Base-by-base conservation (phyloP, 1,140 invertebrate genomes). In the Brachionus rubens region DNA sequence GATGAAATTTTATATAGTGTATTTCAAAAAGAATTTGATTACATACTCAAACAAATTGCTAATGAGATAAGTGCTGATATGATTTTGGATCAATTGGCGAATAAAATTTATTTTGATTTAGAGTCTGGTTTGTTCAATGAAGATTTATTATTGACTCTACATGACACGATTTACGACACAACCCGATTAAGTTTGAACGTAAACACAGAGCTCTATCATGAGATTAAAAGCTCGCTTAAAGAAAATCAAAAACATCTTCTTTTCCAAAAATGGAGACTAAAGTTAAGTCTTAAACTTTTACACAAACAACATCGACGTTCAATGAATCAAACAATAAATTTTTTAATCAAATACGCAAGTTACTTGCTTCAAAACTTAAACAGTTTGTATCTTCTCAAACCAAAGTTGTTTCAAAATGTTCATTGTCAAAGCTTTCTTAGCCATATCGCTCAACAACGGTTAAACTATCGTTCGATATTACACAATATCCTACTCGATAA, bases 171-270 rank as follows among this genome's bases (percentile, higher is more conserved):
- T 9, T 72, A 40, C 9, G 68, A 72, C 1, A 12, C 26, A 16
- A 72, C 68, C 19, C n/a, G 50, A 50, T n/a, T 72, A 19, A 50
- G 6, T 36, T n/a, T 72, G n/a, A 72, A 72, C 68, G 68, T 72
- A 24, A 72, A 72, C 16, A 36, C n/a, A 24, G 68, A 72, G 6
- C 28, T 72, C n/a, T 72, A 72, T 19, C 14, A 5, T 0, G 68
- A 72, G 16, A 48, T 72, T 2, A 72, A 54, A 36, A 26, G 24
- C 40, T 21, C 19, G 10, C 16, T 52, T 12, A 41, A 36, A 10
- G 33, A 40, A 40, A 72, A 72, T 26, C 26, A 50, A 52, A 36
- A 72, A 21, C n/a, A 14, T 10, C 24, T 21, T 21, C 21, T 72
- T 9, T 36, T 72, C n/a, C 43, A 40, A 72, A 72, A 50, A 36